Evolutionary conservation across 2,113 vertebrate species (phyloP).

Genomic region (Vicugna pacos): DNA sequence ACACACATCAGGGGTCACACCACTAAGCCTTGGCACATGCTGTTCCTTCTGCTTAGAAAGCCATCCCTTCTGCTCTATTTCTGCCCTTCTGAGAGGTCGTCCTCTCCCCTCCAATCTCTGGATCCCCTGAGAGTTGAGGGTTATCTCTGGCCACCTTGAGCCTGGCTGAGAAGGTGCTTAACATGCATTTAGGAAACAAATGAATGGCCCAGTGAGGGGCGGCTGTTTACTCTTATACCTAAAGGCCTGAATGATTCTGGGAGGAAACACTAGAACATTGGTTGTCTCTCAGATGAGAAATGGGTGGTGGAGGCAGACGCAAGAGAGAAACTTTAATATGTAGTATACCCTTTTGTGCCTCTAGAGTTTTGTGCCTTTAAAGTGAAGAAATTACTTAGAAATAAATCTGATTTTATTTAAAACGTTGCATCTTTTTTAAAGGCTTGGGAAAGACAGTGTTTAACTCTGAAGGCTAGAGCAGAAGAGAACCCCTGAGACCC

Average conservation of each 20-base stretch:
- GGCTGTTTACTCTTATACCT: not conserved
- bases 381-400: not conserved
- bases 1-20: rapidly evolving
- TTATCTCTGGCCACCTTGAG: not conserved
- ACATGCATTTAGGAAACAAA: not conserved
- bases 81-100: not conserved
- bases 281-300: too few relatives aligned
- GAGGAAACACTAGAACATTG: rapidly evolving
- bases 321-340: not conserved
- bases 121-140: not conserved
- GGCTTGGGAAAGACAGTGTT: not conserved
- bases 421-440: not conserved
- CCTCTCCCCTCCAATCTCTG: not conserved
- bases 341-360: not conserved
- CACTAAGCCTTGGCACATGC: not conserved
- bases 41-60: not conserved
- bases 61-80: not conserved
- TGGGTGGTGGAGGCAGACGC: not conserved
- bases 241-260: not conserved
- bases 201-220: not conserved
- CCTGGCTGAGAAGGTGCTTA: not conserved
- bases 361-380: not conserved
- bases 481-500: not conserved
- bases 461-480: not conserved
- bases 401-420: not conserved